Evolutionary conservation across 2,113 vertebrate genomes (phyloP), one percentile per base, ranked within the genome.

Genomic region (Planiliza haematocheilus): DNA sequence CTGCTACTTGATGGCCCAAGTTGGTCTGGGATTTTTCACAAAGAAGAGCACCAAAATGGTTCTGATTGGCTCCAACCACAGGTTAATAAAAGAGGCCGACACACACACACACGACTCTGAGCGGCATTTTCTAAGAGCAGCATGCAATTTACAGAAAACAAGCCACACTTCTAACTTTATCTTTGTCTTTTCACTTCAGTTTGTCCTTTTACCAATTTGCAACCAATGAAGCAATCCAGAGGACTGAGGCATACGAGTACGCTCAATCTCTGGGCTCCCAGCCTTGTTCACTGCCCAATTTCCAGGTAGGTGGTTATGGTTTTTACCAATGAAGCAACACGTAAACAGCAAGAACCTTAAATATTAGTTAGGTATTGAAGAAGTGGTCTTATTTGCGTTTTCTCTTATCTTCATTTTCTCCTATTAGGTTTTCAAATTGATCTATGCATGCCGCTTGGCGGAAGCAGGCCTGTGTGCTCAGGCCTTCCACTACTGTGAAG

Each of bases 1-100:
- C 75, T 99, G 97, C 90, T 99, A 99, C 87, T 87, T 99, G 74
- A 98, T 99, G 97, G 97, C 98, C 77, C 97, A 97, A 81, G 94
- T 95, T 34, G 96, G 95, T 8, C 93, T 99, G 65, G 98, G 98
- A 6, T 93, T 98, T 60, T 99, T 94, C 67, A 96, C 96, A 1
- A 97, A 96, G 93, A 99, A 99, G 83, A 95, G 95, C 39, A 94
- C 97, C 13, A 99, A 99, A 68, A 94, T 99, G 53, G 97, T 99
- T 60, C 88, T 99, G 37, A 94, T 99, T n/a, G 96, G 97, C 70
- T 95, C 97, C 14, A 98, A 97, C 87, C 97, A 99, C 90, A 98
- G 97, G 98, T 99, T 30, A 73, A 37, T 81, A 12, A 37, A 17
- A 21, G 1, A 62, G 12, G 4, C 3, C 24, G 5, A 30, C 24